Percentiles rank a stretch among this genome's conserved stretches.
Conservation (phyloP, 1,140 invertebrate species). For the Marisa cornuarietis region DNA sequence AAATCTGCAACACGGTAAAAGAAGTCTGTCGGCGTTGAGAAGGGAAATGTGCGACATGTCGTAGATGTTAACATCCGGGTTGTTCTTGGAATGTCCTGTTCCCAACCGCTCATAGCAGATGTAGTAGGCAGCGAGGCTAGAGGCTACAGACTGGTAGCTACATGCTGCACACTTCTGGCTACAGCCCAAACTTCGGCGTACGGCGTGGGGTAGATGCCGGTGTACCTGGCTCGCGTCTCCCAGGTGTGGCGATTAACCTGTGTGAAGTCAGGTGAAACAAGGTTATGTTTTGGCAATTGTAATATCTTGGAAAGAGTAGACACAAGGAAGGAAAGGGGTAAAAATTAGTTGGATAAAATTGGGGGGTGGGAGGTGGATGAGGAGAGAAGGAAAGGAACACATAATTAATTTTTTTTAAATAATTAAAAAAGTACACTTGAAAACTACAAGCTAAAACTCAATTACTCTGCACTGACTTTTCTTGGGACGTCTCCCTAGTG, state of each 20-base stretch:
- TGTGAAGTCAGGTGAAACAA: conserved; percentile 40
- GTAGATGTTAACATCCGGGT: too few species aligned
- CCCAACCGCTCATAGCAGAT: too few species aligned
- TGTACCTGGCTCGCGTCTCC: conserved; percentile 71
- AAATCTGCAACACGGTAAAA: too few species aligned
- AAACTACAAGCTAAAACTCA: neutral
- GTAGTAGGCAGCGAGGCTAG: too few species aligned
- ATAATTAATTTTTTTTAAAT: neutral
- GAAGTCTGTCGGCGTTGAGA: too few species aligned
- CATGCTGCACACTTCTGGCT: neutral
- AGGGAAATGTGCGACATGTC: too few species aligned
- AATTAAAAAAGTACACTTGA: neutral
- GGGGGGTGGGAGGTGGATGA: neutral
- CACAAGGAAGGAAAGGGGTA: neutral
- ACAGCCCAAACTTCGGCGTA: conserved; percentile 59
- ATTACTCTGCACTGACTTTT: neutral
- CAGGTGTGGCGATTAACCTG: conserved; percentile 76
- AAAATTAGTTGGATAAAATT: neutral
- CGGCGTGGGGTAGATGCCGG: conserved; percentile 54
- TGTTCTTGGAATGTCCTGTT: too few species aligned
- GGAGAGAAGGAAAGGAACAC: neutral
- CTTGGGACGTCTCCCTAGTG: neutral
- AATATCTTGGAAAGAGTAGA: neutral
- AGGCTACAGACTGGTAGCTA: too few species aligned
- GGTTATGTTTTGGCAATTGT: neutral